Evolutionary conservation across 2,797 vertebrate genomes (phyloP), one percentile per base, ranked within the genome.

Genomic region (Rousettus madagascariensis): DNA sequence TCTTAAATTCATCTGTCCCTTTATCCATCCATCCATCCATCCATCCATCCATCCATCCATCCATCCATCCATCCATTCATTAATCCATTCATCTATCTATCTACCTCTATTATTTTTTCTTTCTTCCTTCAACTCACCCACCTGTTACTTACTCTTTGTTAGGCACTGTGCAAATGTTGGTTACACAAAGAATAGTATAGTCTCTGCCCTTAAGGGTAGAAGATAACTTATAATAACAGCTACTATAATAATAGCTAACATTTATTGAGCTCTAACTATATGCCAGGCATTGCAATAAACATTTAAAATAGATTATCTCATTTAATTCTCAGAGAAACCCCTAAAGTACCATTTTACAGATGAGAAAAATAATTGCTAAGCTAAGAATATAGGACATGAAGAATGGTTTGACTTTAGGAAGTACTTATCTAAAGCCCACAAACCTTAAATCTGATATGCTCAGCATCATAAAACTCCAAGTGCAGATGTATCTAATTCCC

Each of bases 231-330:
- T n/a, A 82, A 63, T 75, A 77, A 75, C 33, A 55, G 26, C 19
- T 49, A 49, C 49, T 17, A 49, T 49, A 49, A 49, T 5, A 16
- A 49, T 49, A 94, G 74, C 8, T 57, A 86, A 65, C 28, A 74
- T 89, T 93, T 80, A 72, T 22, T 69, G 63, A 89, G 28, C 0
- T 36, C n/a, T 85, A 80, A 68, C 41, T 89, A 8, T 83, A 89
- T 93, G 51, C 19, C 19, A 43, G 17, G 11, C 30, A 89, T 74
- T 89, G 12, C 24, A 51, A 59, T 86, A 61, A 79, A 22, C 43
- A 75, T 57, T 90, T 75, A 38, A 63, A 95, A 91, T 80, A 69
- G 2, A 57, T 87, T 86, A 63, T 80, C n/a, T 79, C 49, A 95
- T 88, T 84, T 80, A 90, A 53, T 83, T 15, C 46, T 83, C 38